Conservation (phyloP, 2,113 vertebrate genomes). For the Neogobius melanostomus region DNA sequence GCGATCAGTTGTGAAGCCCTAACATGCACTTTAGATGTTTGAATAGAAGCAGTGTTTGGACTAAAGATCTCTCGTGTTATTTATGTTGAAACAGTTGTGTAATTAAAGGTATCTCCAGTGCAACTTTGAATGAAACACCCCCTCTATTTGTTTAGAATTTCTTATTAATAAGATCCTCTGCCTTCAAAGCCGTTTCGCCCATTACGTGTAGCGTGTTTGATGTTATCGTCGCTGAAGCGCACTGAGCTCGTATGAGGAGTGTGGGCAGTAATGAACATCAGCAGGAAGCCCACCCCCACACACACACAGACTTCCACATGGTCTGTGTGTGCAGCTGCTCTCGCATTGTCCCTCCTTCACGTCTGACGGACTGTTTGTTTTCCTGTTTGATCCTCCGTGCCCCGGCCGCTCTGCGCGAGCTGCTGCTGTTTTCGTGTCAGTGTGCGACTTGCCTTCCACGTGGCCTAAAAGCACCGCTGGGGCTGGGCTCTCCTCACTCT, state of each 20-base stretch:
- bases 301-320: constrained; percentile 55
- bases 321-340: constrained; percentile 46
- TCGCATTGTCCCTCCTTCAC: constrained; percentile 45
- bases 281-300: constrained; percentile 50
- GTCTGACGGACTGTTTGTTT: constrained; percentile 59
- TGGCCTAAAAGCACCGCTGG: constrained; percentile 1
- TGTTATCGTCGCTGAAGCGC: constrained; percentile 51
- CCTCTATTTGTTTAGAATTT: constrained; percentile 26
- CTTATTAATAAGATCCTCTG: constrained; percentile 35
- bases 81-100: too few species aligned
- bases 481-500: constrained; percentile 24
- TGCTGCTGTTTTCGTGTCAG: constrained; percentile 1
- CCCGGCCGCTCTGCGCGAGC: constrained; percentile 21
- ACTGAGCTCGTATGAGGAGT: constrained; percentile 33
- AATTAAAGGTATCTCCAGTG: neutral
- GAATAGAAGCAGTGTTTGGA: too few species aligned
- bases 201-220: constrained; percentile 52
- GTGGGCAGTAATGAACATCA: constrained; percentile 50
- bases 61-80: too few species aligned
- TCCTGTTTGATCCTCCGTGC: constrained; percentile 48
- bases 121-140: constrained; percentile 25
- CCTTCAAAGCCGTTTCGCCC: constrained; percentile 50
- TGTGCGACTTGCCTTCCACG: constrained; percentile 14
- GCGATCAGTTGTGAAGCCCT: too few species aligned
- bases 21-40: too few species aligned